Evolutionary conservation across 2,113 vertebrate species (phyloP).

Genomic region (Cheirogaleus medius): DNA sequence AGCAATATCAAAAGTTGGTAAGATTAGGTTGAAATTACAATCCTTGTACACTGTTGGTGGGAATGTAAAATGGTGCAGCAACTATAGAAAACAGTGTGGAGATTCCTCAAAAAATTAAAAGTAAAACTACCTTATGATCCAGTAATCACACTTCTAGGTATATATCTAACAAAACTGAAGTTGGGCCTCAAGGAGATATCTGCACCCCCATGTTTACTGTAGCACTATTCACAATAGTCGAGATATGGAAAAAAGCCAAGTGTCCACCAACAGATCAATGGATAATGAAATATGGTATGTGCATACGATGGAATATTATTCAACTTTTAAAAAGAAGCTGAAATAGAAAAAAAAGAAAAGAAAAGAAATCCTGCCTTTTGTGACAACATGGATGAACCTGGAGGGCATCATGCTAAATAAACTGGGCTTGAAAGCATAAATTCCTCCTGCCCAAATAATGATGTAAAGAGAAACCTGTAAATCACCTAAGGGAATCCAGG

Average conservation of each 20-base stretch:
- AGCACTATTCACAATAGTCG: not conserved
- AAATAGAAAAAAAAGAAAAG: no score
- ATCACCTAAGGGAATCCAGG: not conserved
- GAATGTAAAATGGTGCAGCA: not conserved
- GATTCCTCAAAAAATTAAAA: not conserved
- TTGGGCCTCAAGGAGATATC: not conserved
- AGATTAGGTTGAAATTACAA: not conserved
- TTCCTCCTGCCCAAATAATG: not conserved
- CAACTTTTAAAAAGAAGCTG: not conserved
- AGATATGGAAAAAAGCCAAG: not conserved
- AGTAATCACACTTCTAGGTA: not conserved
- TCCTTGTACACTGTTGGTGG: not conserved
- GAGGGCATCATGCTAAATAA: not conserved
- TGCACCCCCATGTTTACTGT: no score
- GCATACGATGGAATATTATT: not conserved
- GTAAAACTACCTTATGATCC: not conserved
- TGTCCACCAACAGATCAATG: not conserved
- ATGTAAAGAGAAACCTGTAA: not conserved
- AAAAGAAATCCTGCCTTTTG: not conserved
- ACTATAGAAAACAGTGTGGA: not conserved
- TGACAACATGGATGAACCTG: not conserved
- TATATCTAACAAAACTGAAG: not conserved
- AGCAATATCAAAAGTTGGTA: not conserved
- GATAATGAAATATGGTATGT: not conserved
- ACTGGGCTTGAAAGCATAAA: not conserved